Evolutionary conservation across 2,888 invertebrate species (phyloP), one percentile per base, ranked within the genome.

Genomic region (Syritta pipiens): DNA sequence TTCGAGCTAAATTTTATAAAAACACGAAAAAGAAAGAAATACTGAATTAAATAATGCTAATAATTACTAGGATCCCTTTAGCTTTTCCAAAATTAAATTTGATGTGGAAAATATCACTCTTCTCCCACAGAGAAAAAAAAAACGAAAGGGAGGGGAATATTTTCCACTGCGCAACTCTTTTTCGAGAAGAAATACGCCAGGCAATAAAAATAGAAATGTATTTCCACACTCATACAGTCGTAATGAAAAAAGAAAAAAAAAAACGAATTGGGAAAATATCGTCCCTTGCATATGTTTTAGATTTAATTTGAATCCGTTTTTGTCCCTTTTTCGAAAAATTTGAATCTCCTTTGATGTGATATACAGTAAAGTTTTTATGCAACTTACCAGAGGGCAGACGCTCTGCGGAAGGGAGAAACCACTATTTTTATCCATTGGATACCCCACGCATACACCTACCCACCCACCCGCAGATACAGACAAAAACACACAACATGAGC

Each of bases 171-270:
- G 77, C 77, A 79, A 67, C 77, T 79, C 72, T 60, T 72, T 60
- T 60, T 44, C 20, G 46, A 65, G 57, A n/a, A n/a, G n/a, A 71
- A 71, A 59, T 55, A 72, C 53, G 35, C 72, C 55, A 67, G 48
- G 72, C 65, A 79, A 55, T 79, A 67, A 79, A 79, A 79, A 79
- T 72, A 79, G 77, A 79, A 79, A 67, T 74, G 48, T 72, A 53
- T 60, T 49, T 75, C 20, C 57, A 55, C 75, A 75, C 68, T 63
- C 67, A 22, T 71, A 71, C 49, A 44, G 49, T 59, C 51, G 53
- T 40, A 71, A 53, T 65, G 53, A 62, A 42, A 32, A 26, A 59
- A 37, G 10, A 20, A 17, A 3, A 63, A 32, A 28, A 17, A 51
- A 20, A 48, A 28, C 3, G 5, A 40, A 42, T n/a, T n/a, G n/a